Base-by-base conservation (phyloP, 1,140 invertebrate genomes). In the Odontomachus brunneus region DNA sequence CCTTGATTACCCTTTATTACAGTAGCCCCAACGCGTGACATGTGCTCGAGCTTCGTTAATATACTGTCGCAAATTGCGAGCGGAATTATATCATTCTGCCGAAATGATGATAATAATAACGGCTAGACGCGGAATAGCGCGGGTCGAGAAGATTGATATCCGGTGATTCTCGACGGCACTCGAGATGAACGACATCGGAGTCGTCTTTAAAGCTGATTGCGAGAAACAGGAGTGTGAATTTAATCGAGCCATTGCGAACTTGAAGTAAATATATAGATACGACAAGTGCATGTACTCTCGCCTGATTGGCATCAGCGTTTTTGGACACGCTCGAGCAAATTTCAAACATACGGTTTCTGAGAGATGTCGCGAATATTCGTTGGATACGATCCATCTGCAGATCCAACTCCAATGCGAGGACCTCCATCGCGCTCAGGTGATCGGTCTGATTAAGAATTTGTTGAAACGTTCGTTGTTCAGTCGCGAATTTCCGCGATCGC, bases 71-170 rank as follows among this genome's bases (percentile, higher is more conserved):
- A 44, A 88, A 87, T 48, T 59, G 83, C 82, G 15, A 86, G 26
- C 33, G 84, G 83, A 65, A 66, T 76, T 66, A 24, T 85, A 51
- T 83, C 82, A 84, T 57, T 85, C 59, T 72, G 62, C 44, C 86
- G 82, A 59, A 89, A 85, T 76, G 89, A 67, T 82, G 49, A 71
- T 83, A 84, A 66, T 76, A 53, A 53, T 53, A 51, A 29, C 26
- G 26, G 59, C 44, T 75, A 65, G 66, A 14, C 22, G 22, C 14
- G n/a, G 5, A 26, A 51, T 76, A 75, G n/a, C 22, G 22, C 19
- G 5, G 49, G 53, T 76, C 66, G 22, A 65, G 24, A 19, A 44
- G 38, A 44, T 44, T 11, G 38, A 7, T 33, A 44, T 44, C 38
- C 38, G 38, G 9, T 7, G 5, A 33, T 33, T 5, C 29, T 33